These are phyloP conservation scores for Himalopsyche japonica DNA, from an alignment of 2,888 invertebrate species.

Conservation along the genomic window DNA sequence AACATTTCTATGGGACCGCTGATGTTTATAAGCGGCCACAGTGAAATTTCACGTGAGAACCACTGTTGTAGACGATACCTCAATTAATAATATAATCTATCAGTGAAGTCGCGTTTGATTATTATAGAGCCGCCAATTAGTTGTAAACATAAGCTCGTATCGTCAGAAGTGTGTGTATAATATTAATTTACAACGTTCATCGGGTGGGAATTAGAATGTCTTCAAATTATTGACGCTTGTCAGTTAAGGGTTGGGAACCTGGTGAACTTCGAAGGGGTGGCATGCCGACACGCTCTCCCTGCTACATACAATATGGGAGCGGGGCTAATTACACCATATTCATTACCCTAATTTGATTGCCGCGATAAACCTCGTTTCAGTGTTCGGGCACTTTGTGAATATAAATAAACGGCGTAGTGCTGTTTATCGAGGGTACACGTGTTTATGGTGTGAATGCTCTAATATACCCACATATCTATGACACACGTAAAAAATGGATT, in stretches of 20 bases:
- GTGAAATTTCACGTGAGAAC: too few relatives aligned
- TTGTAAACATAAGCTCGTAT: too few relatives aligned
- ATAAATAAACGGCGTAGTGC: neutral
- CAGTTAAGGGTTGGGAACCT: neutral
- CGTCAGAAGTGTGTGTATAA: too few relatives aligned
- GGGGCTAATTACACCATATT: conserved; percentile 19
- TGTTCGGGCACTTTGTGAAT: neutral
- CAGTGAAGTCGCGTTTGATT: too few relatives aligned
- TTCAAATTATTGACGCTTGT: neutral
- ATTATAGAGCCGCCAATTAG: too few relatives aligned
- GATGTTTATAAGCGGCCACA: too few relatives aligned
- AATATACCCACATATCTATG: neutral
- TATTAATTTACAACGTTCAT: neutral
- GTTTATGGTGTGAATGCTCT: neutral
- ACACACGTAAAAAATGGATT: neutral
- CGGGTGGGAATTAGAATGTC: neutral
- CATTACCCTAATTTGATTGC: conserved; percentile 32
- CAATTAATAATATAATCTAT: too few relatives aligned
- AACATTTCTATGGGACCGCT: too few relatives aligned
- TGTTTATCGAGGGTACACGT: neutral
- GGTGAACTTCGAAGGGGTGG: neutral
- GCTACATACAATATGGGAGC: neutral
- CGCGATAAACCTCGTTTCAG: conserved; percentile 18
- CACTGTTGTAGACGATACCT: too few relatives aligned
- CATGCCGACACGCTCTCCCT: neutral